Evolutionary conservation across 2,113 vertebrate genomes (phyloP).

Genomic region (Crotophaga sulcirostris): DNA sequence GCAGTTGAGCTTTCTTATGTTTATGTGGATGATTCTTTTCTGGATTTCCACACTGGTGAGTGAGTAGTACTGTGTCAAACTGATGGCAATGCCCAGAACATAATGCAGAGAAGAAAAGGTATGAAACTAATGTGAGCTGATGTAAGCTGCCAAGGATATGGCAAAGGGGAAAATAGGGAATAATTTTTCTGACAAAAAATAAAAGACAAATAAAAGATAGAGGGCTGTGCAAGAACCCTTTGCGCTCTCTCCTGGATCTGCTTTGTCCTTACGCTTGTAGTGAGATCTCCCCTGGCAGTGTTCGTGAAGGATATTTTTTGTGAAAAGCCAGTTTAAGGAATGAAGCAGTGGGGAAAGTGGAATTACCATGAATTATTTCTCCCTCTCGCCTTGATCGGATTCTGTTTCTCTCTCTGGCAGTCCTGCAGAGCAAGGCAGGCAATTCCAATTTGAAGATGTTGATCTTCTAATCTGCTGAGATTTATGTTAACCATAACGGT

Average conservation of each 20-base stretch:
- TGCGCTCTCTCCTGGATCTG: neutral
- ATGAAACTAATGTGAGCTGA: neutral
- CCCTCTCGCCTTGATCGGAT: neutral
- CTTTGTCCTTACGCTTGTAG: neutral
- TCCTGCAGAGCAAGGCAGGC: neutral
- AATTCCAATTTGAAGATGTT: neutral
- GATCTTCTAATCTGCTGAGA: neutral
- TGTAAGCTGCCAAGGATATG: neutral
- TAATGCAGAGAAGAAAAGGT: neutral
- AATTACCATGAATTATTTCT: neutral
- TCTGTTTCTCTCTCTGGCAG: neutral
- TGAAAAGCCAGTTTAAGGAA: constrained; percentile 10
- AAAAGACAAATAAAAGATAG: neutral
- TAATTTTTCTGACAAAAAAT: constrained; percentile 11
- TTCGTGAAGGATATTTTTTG: neutral
- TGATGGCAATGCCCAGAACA: neutral
- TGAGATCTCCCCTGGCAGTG: neutral
- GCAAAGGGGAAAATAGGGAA: neutral
- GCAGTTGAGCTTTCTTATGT: neutral
- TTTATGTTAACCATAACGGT: neutral
- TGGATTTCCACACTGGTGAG: neutral
- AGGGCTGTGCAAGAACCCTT: neutral
- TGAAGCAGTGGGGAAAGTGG: neutral
- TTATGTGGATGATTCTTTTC: neutral
- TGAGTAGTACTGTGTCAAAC: neutral